phyloP scores from a whole-genome alignment of 2,113 vertebrate species.

The Elephantulus edwardii region DNA sequence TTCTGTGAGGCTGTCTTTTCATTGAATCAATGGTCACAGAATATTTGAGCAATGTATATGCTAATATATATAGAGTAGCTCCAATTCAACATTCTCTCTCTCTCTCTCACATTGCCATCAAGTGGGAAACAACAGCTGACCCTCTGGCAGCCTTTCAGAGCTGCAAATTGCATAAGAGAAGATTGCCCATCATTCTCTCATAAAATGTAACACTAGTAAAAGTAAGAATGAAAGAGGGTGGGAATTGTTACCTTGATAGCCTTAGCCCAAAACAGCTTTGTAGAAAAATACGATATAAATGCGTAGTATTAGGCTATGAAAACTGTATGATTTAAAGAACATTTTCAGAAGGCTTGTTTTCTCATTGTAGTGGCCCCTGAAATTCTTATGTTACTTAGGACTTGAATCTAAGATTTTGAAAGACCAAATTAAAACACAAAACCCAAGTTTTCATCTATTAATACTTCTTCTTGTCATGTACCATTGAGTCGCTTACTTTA shows the following conservation, averaged over 20 bases:
- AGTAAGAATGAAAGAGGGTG: neutral
- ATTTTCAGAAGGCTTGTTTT: neutral
- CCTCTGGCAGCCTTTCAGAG: too few relatives aligned
- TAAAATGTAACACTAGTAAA: too few relatives aligned
- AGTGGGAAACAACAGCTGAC: too few relatives aligned
- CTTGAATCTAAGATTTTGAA: conserved; percentile 17
- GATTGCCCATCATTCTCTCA: too few relatives aligned
- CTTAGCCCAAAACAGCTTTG: neutral
- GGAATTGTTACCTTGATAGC: neutral
- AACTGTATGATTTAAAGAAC: neutral
- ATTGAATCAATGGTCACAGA: neutral
- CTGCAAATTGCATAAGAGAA: too few relatives aligned
- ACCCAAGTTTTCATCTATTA: conserved; percentile 16
- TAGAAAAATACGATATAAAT: neutral
- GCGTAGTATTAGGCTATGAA: neutral
- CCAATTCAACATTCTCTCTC: conserved; percentile 8
- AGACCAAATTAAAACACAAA: conserved; percentile 14
- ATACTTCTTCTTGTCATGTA: too few relatives aligned
- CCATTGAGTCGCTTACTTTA: too few relatives aligned
- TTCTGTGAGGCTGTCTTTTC: neutral
- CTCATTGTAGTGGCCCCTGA: neutral
- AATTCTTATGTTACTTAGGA: neutral
- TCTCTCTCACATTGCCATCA: too few relatives aligned
- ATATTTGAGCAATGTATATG: neutral
- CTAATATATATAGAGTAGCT: neutral